These are phyloP conservation scores for Festucalex cinctus DNA, from an alignment of 2,113 vertebrate species.

Conservation along the genomic window DNA sequence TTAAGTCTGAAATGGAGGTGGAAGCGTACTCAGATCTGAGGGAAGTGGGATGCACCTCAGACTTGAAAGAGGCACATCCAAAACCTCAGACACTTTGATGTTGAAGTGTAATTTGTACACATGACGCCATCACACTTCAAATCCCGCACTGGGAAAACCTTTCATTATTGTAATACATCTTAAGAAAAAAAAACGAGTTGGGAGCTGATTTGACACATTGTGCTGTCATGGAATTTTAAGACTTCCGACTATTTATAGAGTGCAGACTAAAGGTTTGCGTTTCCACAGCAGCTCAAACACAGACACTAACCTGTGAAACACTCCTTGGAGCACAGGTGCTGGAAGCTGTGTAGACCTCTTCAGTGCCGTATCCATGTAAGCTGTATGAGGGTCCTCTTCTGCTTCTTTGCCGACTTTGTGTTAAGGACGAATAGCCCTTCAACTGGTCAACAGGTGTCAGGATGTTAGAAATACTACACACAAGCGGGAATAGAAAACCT, in stretches of 20 bases:
- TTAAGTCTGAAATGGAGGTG: conserved; percentile 22
- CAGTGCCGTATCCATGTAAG: conserved; percentile 20
- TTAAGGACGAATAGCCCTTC: conserved; percentile 21
- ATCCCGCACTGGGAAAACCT: conserved; percentile 30
- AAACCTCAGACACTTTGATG: conserved; percentile 60
- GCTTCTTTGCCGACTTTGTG: conserved; percentile 33
- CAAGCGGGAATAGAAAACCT: conserved; percentile 19
- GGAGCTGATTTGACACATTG: conserved; percentile 19
- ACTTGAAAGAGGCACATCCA: conserved; percentile 54
- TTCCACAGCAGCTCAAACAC: conserved; percentile 42
- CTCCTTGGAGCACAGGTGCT: conserved; percentile 30
- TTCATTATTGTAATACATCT: conserved; percentile 38
- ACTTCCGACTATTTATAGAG: conserved; percentile 25
- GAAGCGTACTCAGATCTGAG: conserved; percentile 49
- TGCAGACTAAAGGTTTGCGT: conserved; percentile 25
- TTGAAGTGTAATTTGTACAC: conserved; percentile 60
- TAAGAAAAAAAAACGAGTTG: conserved; percentile 17
- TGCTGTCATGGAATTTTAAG: conserved; percentile 25
- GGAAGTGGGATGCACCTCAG: conserved; percentile 36
- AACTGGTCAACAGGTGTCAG: conserved; percentile 36
- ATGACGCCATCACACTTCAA: conserved; percentile 30
- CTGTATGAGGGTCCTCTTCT: conserved; percentile 12
- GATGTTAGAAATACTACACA: conserved; percentile 29
- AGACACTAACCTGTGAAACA: conserved; percentile 32
- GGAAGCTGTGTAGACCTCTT: conserved; percentile 23